These are phyloP conservation scores for Kryphioiulus occultus DNA, from an alignment of 2,888 invertebrate species.

Conservation along the genomic window DNA sequence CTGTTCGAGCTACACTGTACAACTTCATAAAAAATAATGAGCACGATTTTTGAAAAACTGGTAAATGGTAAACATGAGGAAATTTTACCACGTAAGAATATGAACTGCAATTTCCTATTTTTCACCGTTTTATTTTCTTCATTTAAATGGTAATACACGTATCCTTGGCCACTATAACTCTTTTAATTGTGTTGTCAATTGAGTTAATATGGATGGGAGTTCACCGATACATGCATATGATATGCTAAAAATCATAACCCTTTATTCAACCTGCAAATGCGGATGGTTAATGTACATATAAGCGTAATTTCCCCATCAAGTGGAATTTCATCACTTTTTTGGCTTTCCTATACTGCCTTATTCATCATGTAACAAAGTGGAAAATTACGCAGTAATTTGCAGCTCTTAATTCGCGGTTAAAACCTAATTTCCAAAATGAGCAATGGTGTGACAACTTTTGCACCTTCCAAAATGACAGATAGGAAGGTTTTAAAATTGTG, in stretches of 20 bases:
- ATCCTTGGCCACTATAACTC: neutral
- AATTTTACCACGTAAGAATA: too few relatives aligned
- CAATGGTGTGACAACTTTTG: neutral
- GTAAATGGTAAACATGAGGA: too few relatives aligned
- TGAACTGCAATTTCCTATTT: neutral
- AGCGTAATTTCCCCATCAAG: constrained; percentile 4
- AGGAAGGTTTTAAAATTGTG: too few relatives aligned
- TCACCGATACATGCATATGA: neutral
- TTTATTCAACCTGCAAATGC: neutral
- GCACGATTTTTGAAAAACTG: too few relatives aligned
- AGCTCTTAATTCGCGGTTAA: neutral
- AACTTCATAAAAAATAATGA: too few relatives aligned
- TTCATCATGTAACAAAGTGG: neutral
- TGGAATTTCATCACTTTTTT: neutral
- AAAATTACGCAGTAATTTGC: neutral
- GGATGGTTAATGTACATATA: neutral
- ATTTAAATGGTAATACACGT: neutral
- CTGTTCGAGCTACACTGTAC: too few relatives aligned
- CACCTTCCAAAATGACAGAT: too few relatives aligned
- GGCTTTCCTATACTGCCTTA: neutral
- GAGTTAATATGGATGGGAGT: neutral
- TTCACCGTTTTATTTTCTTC: neutral
- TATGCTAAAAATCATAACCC: constrained; percentile 8
- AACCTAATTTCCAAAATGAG: neutral
- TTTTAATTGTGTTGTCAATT: neutral